A percentile compares a stretch with the other conserved stretches of the same genome.
These are phyloP conservation scores for Drosophila atroscutellata DNA, from an alignment of 2,888 invertebrate species.

Conservation along the genomic window DNA sequence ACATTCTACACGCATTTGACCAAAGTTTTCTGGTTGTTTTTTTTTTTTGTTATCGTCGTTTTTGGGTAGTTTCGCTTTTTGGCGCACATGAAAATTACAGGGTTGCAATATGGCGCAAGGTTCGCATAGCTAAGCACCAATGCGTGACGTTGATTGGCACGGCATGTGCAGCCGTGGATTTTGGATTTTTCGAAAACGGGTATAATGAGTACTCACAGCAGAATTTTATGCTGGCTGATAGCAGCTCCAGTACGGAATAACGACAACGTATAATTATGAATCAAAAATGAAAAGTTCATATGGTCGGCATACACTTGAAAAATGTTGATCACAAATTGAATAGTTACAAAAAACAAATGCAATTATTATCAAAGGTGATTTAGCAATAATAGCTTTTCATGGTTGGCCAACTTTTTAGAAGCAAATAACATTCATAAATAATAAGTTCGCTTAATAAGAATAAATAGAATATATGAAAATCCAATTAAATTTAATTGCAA, in stretches of 20 bases:
- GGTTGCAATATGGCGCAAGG: slow-evolving; percentile 41
- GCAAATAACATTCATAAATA: background rate
- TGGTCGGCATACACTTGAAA: background rate
- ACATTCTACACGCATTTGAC: slow-evolving; percentile 27
- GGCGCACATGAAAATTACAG: slow-evolving; percentile 41
- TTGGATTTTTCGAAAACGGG: slow-evolving; percentile 5
- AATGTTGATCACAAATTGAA: background rate
- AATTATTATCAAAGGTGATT: background rate
- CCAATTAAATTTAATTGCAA: background rate
- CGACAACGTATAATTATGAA: background rate
- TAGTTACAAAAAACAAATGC: background rate
- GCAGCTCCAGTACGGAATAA: background rate
- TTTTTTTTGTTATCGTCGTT: slow-evolving; percentile 7
- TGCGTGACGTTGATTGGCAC: slow-evolving; percentile 55
- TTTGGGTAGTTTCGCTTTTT: slow-evolving; percentile 18
- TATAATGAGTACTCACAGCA: slow-evolving; percentile 2
- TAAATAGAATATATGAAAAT: background rate
- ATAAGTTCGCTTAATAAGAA: background rate
- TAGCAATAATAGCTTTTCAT: background rate
- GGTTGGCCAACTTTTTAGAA: background rate
- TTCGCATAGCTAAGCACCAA: slow-evolving; percentile 21
- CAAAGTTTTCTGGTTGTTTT: slow-evolving; percentile 14
- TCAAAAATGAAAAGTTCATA: background rate
- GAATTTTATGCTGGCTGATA: slow-evolving; percentile 9
- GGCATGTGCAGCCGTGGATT: background rate